Evolutionary conservation across 2,113 vertebrate genomes (phyloP), one percentile per base, ranked within the genome.

Genomic region (Symphodus melops): DNA sequence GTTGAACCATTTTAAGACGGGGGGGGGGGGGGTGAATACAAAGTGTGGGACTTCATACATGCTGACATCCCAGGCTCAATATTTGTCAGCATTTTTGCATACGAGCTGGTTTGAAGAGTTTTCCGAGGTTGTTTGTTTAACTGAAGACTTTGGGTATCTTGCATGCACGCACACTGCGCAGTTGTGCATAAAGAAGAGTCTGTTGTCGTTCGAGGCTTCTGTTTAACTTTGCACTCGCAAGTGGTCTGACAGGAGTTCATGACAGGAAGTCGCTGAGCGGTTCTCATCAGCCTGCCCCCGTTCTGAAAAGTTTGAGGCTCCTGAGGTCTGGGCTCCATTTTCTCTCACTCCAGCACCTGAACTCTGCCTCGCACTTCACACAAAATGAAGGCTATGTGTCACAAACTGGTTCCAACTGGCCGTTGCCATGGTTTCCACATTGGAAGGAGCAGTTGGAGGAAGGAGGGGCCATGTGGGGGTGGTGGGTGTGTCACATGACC

Each of bases 361-460:
- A 92, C 91, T 92, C 91, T 82, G 92, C 93, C 93, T 95, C 94
- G 77, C 93, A 93, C 94, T 90, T 91, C 83, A 82, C 93, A 93
- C 95, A 95, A 96, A 96, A 97, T 95, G 95, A 96, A 95, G 95
- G 92, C 94, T 92, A 90, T 88, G 84, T 96, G 95, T 96, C 95
- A 95, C 88, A 93, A 93, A 95, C 96, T 93, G 93, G 96, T 95
- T 96, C 90, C 90, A 95, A 94, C 96, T 91, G 92, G 95, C 92
- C 82, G 95, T 97, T 97, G 92, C 95, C 94, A 96, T 97, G 95
- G 96, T 95, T 97, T 95, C 95, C 84, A 90, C 84, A 64, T 86
- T 91, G 94, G 93, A 93, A 90, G 94, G 94, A 94, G 95, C 91
- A 82, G 92, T 92, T 92, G 89, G 91, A 90, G 89, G 79, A 91